These are phyloP conservation scores for Melanostoma scalare DNA, from an alignment of 2,888 invertebrate genomes.

Conservation along the genomic window DNA sequence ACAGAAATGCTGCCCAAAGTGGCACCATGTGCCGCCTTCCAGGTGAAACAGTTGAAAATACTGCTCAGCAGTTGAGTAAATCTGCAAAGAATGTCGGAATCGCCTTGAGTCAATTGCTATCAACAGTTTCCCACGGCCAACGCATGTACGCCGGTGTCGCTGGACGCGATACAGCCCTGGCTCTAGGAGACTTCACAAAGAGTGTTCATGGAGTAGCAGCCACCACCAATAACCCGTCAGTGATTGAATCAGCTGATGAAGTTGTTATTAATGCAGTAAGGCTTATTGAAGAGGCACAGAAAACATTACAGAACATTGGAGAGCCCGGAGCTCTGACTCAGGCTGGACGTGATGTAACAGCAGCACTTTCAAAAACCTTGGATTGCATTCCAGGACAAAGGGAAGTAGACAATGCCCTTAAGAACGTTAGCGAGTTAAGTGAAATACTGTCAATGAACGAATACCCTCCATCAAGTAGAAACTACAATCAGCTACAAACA, in stretches of 20 bases:
- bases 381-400: constrained; percentile 95
- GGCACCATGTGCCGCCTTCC: constrained; percentile 91
- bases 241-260: constrained; percentile 89
- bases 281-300: constrained; percentile 91
- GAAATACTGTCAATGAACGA: constrained; percentile 88
- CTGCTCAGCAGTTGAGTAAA: constrained; percentile 82
- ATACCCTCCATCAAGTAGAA: constrained; percentile 89
- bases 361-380: constrained; percentile 86
- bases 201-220: constrained; percentile 91
- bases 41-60: constrained; percentile 88
- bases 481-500: constrained; percentile 91
- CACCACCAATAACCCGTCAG: constrained; percentile 85
- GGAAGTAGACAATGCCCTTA: constrained; percentile 95
- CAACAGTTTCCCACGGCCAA: constrained; percentile 92
- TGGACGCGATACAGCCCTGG: constrained; percentile 90
- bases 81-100: constrained; percentile 90
- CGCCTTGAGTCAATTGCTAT: constrained; percentile 92
- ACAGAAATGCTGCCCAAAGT: constrained; percentile 88
- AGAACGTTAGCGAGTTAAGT: constrained; percentile 89
- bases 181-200: constrained; percentile 88
- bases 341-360: constrained; percentile 88
- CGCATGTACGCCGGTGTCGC: constrained; percentile 91
- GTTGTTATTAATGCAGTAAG: constrained; percentile 90
- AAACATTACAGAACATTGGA: constrained; percentile 81
- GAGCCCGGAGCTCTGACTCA: constrained; percentile 84